Percentiles rank a stretch among this genome's conserved stretches.
Conservation (phyloP, 2,888 invertebrate genomes). For the Cephus runcator region DNA sequence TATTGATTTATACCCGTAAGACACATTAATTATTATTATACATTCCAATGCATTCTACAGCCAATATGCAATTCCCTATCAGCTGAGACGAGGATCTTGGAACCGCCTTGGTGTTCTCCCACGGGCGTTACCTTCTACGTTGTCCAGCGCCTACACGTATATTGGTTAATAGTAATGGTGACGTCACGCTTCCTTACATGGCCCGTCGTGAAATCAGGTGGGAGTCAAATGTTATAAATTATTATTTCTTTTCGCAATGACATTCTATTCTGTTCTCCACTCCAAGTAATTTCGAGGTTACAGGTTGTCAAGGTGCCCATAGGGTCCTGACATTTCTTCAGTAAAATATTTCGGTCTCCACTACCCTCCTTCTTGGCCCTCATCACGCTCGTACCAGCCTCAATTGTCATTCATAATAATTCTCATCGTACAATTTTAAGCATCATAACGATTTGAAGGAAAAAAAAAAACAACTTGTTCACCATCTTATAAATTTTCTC, state of each 20-base stretch:
- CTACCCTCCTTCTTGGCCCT: neutral
- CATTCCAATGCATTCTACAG: neutral
- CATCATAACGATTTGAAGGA: neutral
- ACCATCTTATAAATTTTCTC: neutral
- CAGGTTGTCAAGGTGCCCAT: neutral
- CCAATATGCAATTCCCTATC: neutral
- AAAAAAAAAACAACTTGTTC: neutral
- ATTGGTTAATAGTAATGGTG: constrained; percentile 60
- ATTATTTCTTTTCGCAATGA: constrained; percentile 47
- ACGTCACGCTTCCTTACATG: constrained; percentile 62
- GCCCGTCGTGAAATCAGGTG: constrained; percentile 53
- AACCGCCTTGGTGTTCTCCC: constrained; percentile 49
- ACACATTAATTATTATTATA: neutral
- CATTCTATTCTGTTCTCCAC: constrained; percentile 19
- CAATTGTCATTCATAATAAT: neutral
- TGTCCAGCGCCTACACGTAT: constrained; percentile 55
- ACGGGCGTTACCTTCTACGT: constrained; percentile 60
- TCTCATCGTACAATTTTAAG: neutral
- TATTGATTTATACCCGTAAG: neutral
- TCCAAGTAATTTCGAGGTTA: neutral
- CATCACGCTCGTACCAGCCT: neutral
- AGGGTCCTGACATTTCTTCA: neutral
- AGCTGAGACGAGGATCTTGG: constrained; percentile 36
- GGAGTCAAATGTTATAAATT: constrained; percentile 60
- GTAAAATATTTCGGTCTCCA: neutral